These are phyloP conservation scores for Nixonia krombeini DNA, from an alignment of 1,140 invertebrate genomes.

Conservation along the genomic window DNA sequence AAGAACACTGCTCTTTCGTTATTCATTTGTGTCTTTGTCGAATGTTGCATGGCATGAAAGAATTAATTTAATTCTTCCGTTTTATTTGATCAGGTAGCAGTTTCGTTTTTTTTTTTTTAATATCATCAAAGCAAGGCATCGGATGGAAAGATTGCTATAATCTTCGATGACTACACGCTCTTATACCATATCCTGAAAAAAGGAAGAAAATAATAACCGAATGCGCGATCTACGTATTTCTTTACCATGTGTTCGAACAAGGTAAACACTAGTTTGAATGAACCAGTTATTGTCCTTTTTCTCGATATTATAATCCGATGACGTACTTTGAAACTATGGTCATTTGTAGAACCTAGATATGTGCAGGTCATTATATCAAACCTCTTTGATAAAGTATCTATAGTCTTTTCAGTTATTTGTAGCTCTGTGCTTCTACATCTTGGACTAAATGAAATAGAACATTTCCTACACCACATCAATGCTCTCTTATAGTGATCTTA, in stretches of 20 bases:
- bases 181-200: not conserved
- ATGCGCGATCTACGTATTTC: not conserved
- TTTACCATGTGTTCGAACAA: slow-evolving; percentile 8
- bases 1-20: no score
- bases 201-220: not conserved
- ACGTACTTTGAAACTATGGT: slow-evolving; percentile 15
- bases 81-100: slow-evolving; percentile 33
- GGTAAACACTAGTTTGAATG: slow-evolving; percentile 13
- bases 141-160: slow-evolving; percentile 29
- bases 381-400: no score
- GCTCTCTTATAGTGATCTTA: no score
- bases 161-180: not conserved
- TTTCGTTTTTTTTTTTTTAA: slow-evolving; percentile 20
- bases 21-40: no score
- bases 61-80: slow-evolving; percentile 23
- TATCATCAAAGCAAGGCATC: slow-evolving; percentile 39
- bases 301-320: slow-evolving; percentile 21
- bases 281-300: slow-evolving; percentile 32
- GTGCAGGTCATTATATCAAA: slow-evolving; percentile 4
- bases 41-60: slow-evolving; percentile 20
- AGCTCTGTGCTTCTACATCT: no score
- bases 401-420: no score
- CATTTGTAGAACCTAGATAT: slow-evolving; percentile 35
- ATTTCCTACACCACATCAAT: no score
- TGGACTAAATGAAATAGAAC: no score